Evolutionary conservation across 2,797 vertebrate genomes (phyloP).

Genomic region (Enteromius anoplus): DNA sequence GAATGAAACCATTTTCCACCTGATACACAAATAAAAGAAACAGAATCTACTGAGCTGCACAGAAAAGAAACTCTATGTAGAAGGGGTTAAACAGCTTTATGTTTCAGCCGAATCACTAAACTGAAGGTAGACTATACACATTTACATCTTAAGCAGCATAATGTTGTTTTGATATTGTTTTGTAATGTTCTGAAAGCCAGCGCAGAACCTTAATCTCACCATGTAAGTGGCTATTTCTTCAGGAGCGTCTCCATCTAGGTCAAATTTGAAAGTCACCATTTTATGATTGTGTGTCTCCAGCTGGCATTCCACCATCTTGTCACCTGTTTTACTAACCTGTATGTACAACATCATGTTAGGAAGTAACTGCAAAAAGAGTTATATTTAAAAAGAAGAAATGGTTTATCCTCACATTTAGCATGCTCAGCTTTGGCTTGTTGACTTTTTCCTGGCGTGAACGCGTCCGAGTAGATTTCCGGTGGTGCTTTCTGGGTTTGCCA

Average conservation of each 20-base stretch:
- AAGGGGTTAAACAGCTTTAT: not conserved
- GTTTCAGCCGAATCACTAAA: not conserved
- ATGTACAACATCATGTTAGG: not conserved
- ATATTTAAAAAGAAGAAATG: not conserved
- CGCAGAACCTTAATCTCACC: conserved; percentile 74
- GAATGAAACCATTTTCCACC: conserved; percentile 97
- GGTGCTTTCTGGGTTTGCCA: conserved; percentile 88
- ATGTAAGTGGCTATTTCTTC: conserved; percentile 98
- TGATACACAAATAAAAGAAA: conserved; percentile 59
- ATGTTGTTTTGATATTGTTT: not conserved
- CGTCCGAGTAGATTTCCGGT: conserved; percentile 90
- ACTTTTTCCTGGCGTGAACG: conserved; percentile 94
- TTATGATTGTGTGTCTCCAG: conserved; percentile 99
- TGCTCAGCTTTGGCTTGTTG: conserved; percentile 93
- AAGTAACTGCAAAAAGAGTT: not conserved
- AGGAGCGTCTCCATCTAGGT: conserved; percentile 93
- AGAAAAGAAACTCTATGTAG: not conserved
- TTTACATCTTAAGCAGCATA: not conserved
- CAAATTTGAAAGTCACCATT: conserved; percentile 99
- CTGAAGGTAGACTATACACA: not conserved
- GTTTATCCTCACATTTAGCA: conserved; percentile 88
- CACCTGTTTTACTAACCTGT: conserved; percentile 88
- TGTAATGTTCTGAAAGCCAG: not conserved
- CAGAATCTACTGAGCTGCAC: not conserved
- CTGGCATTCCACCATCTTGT: conserved; percentile 99